phyloP scores from a whole-genome alignment of 2,888 invertebrate genomes.

The Melinaea menophilus region DNA sequence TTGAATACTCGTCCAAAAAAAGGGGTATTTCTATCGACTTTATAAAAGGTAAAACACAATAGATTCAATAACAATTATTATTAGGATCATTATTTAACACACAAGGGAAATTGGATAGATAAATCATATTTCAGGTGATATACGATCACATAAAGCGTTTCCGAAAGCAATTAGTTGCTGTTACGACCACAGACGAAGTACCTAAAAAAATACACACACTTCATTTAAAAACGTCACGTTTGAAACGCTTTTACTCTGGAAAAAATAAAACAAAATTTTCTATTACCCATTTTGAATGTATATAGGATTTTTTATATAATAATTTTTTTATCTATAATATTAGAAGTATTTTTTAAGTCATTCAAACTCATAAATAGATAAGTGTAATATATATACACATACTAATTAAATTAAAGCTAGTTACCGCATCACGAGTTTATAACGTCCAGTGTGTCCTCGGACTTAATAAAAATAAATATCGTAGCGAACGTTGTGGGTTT shows the following conservation, averaged over 20 bases:
- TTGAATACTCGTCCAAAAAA: neutral
- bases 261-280: neutral
- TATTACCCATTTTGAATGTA: neutral
- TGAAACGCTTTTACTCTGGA: neutral
- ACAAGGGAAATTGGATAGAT: slow-evolving; percentile 49
- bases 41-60: neutral
- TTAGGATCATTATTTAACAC: slow-evolving; percentile 38
- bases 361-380: too few species aligned
- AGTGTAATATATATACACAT: too few species aligned
- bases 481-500: slow-evolving; percentile 57
- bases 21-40: neutral
- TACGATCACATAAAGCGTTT: slow-evolving; percentile 75
- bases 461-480: slow-evolving; percentile 71
- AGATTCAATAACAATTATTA: slow-evolving; percentile 28
- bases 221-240: slow-evolving; percentile 19
- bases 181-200: slow-evolving; percentile 66
- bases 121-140: slow-evolving; percentile 75
- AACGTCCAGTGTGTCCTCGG: slow-evolving; percentile 42
- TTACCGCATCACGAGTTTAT: slow-evolving; percentile 1
- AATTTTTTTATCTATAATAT: too few species aligned
- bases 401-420: too few species aligned
- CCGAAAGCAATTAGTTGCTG: slow-evolving; percentile 76
- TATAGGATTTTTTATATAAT: too few species aligned
- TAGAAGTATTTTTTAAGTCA: too few species aligned
- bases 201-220: slow-evolving; percentile 49